Evolutionary conservation across 92 coral and sea anemone genomes (phyloP).

Genomic region (Phymanthus crucifer): DNA sequence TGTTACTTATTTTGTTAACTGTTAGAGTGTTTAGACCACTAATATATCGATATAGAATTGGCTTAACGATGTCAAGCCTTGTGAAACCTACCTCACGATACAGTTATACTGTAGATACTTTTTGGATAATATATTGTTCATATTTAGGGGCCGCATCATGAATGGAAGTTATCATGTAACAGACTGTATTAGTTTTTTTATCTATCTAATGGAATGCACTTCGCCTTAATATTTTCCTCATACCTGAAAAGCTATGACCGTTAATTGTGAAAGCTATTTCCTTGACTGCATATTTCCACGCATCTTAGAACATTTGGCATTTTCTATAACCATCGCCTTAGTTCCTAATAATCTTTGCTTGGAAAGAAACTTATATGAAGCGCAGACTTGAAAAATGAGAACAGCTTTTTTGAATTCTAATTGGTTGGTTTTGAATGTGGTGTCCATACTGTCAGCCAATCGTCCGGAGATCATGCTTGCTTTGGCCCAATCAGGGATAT

Average conservation of each 20-base stretch:
- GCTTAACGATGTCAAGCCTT: too few relatives aligned
- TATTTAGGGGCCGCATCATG: too few relatives aligned
- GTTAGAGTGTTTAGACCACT: too few relatives aligned
- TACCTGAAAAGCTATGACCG: background rate
- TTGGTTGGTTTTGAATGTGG: background rate
- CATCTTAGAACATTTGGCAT: background rate
- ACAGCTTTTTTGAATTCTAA: background rate
- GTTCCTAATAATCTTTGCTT: background rate
- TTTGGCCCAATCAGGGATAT: too few relatives aligned
- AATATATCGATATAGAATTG: too few relatives aligned
- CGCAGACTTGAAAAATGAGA: background rate
- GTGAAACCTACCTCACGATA: too few relatives aligned
- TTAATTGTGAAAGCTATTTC: background rate
- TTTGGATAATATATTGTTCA: too few relatives aligned
- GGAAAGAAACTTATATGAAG: background rate
- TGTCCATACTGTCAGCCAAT: too few relatives aligned
- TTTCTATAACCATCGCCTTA: background rate
- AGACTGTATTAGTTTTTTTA: background rate
- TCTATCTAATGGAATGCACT: background rate
- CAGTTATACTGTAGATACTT: too few relatives aligned
- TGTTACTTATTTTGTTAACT: too few relatives aligned
- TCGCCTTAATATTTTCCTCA: background rate
- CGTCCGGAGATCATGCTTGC: too few relatives aligned
- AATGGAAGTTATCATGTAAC: too few relatives aligned
- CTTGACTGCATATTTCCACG: background rate